Conservation (phyloP, 1,140 invertebrate genomes). For the Nautilus pompilius region DNA sequence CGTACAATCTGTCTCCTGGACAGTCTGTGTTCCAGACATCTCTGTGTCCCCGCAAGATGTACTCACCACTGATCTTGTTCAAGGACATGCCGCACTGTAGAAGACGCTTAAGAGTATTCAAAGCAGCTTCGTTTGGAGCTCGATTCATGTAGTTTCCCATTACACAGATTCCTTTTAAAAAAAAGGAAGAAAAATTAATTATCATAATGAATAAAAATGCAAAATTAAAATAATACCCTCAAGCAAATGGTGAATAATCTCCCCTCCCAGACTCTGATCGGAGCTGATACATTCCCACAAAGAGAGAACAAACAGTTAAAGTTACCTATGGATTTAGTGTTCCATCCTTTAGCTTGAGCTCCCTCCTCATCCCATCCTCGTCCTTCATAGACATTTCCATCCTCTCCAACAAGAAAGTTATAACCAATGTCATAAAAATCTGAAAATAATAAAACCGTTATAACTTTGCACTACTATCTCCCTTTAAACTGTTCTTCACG, state of each 20-base stretch:
- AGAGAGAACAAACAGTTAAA: too few species aligned
- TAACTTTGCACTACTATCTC: too few species aligned
- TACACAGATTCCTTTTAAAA: conserved; percentile 48
- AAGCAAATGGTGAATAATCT: too few species aligned
- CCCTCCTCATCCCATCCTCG: conserved; percentile 24
- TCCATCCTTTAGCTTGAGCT: conserved; percentile 60
- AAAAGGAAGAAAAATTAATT: not conserved
- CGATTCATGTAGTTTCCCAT: conserved; percentile 60
- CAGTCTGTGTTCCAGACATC: conserved; percentile 26
- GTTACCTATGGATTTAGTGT: conserved; percentile 68
- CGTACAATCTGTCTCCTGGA: conserved; percentile 52
- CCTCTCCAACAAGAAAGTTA: conserved; percentile 34
- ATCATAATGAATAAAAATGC: too few species aligned
- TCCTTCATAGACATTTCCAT: conserved; percentile 37
- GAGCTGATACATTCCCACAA: too few species aligned
- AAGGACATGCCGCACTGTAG: conserved; percentile 23
- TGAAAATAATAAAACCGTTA: too few species aligned
- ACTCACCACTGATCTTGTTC: conserved; percentile 17
- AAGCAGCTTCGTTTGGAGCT: conserved; percentile 17
- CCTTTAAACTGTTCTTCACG: too few species aligned
- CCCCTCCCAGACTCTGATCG: too few species aligned
- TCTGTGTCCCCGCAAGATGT: conserved; percentile 30
- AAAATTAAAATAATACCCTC: too few species aligned
- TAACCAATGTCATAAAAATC: conserved; percentile 38
- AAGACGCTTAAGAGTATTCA: conserved; percentile 22